Conservation (phyloP, 2,888 invertebrate genomes). For the Yponomeuta sedellus region DNA sequence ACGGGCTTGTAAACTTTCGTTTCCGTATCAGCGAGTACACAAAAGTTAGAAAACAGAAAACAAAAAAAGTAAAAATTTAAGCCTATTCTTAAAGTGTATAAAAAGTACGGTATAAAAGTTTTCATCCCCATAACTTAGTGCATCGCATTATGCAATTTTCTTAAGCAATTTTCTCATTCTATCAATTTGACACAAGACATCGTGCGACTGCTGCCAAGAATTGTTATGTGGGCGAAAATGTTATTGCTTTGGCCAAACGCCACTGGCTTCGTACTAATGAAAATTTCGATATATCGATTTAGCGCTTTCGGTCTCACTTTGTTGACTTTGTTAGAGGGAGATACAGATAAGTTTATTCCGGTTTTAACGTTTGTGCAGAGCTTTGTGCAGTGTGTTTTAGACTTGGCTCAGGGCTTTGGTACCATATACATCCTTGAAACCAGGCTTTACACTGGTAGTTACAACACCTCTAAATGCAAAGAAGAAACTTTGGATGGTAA, state of each 20-base stretch:
- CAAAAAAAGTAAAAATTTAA: neutral
- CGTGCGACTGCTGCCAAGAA: conserved; percentile 35
- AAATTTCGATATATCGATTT: too few species aligned
- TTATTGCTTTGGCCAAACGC: conserved; percentile 43
- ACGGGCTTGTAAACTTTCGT: too few species aligned
- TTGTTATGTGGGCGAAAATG: conserved; percentile 35
- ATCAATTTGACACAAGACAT: conserved; percentile 11
- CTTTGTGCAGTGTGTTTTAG: too few species aligned
- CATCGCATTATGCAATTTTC: neutral
- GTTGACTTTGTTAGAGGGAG: too few species aligned
- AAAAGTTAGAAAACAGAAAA: neutral
- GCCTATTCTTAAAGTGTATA: neutral
- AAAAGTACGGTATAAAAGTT: neutral
- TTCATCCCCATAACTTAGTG: neutral
- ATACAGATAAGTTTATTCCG: too few species aligned
- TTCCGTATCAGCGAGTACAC: neutral
- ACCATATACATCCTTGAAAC: too few species aligned
- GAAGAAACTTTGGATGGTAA: too few species aligned
- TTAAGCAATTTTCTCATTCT: conserved; percentile 16
- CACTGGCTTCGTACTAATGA: conserved; percentile 21
- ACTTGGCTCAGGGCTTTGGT: too few species aligned
- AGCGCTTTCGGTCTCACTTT: too few species aligned
- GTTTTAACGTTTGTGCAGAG: too few species aligned
- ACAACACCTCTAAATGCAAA: too few species aligned
- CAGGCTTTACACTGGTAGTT: too few species aligned